phyloP scores from a whole-genome alignment of 1,140 invertebrate species.

The Scaptomyza hsui region DNA sequence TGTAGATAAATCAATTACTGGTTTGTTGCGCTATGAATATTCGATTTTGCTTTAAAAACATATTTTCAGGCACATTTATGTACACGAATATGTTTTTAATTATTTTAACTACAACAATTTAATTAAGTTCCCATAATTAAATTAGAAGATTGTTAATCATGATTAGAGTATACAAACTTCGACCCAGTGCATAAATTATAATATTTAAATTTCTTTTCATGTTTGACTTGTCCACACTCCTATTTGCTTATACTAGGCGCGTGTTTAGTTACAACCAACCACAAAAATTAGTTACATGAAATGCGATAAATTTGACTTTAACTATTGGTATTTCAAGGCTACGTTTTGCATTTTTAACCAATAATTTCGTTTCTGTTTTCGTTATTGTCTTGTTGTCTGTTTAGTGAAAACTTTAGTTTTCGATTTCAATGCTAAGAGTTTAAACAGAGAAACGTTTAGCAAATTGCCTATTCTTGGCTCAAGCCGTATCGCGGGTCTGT shows the following conservation, averaged over 20 bases:
- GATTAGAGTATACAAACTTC: slow-evolving; percentile 1
- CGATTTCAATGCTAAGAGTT: background rate
- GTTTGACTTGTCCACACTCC: background rate
- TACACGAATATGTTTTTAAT: no score
- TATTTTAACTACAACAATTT: no score
- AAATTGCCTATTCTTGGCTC: background rate
- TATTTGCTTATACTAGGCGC: slow-evolving; percentile 26
- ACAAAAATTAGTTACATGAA: slow-evolving; percentile 56
- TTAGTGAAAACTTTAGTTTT: background rate
- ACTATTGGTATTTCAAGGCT: slow-evolving; percentile 37
- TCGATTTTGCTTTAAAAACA: no score
- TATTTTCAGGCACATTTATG: no score
- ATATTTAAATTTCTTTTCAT: slow-evolving; percentile 11
- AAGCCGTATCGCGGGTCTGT: background rate
- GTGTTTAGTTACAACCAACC: slow-evolving; percentile 49
- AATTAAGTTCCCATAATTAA: no score
- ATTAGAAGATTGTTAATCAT: background rate
- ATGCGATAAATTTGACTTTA: slow-evolving; percentile 58
- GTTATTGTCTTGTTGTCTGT: background rate
- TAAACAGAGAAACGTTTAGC: background rate
- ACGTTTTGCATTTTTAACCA: background rate
- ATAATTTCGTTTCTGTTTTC: slow-evolving; percentile 4
- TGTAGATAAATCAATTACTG: no score
- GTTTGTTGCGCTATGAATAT: no score
- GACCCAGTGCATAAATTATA: background rate